Conservation (phyloP, 2,797 vertebrate genomes). For the Poecilia velifera region DNA sequence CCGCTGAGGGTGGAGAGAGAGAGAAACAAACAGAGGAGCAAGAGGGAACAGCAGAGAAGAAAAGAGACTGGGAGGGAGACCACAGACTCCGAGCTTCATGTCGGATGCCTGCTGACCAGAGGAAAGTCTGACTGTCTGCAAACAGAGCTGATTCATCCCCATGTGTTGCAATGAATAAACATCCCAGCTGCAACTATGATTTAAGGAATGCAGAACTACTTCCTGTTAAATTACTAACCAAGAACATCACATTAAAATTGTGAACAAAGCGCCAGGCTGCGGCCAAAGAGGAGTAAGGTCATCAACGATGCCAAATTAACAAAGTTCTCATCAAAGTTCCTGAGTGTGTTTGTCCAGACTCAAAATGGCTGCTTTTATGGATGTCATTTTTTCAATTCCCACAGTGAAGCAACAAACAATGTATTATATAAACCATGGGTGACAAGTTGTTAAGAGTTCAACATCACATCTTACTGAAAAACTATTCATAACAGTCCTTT, state of each 20-base stretch:
- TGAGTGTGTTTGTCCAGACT: background rate
- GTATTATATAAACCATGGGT: background rate
- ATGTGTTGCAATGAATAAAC: slow-evolving; percentile 21
- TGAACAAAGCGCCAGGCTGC: background rate
- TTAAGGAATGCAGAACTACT: slow-evolving; percentile 8
- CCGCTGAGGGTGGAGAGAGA: slow-evolving; percentile 19
- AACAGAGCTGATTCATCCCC: slow-evolving; percentile 59
- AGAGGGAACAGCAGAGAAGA: slow-evolving; percentile 36
- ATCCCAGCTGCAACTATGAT: background rate
- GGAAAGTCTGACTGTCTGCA: slow-evolving; percentile 42
- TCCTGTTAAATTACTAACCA: background rate
- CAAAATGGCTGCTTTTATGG: background rate
- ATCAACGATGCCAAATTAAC: background rate
- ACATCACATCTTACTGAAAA: background rate
- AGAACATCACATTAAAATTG: background rate
- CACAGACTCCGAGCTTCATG: slow-evolving; percentile 39
- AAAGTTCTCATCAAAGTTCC: background rate
- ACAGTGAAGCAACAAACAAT: background rate
- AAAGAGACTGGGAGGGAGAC: slow-evolving; percentile 32
- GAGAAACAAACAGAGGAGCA: slow-evolving; percentile 27
- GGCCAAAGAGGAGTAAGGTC: background rate
- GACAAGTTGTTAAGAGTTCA: background rate
- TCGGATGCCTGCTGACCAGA: slow-evolving; percentile 57
- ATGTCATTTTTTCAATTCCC: background rate
- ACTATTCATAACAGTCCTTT: background rate